A percentile compares a stretch with the other conserved stretches of the same genome.
phyloP scores from a whole-genome alignment of 2,113 vertebrate genomes.

The Falco punctatus region DNA sequence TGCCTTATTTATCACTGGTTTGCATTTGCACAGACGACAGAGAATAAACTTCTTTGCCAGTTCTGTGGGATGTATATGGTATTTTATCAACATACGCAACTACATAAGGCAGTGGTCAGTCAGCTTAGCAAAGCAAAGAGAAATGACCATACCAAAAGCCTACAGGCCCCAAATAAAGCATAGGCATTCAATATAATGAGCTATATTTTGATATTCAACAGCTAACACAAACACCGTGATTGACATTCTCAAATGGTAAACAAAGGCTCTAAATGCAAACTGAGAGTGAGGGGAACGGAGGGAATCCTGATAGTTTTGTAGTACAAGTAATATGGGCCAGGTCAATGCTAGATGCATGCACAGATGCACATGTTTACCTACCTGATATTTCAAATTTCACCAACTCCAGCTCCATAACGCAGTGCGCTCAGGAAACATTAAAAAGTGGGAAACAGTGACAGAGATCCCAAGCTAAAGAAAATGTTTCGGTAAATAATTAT shows the following conservation, averaged over 20 bases:
- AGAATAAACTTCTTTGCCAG: neutral
- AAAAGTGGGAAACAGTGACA: constrained; percentile 59
- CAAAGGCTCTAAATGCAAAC: neutral
- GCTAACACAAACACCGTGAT: neutral
- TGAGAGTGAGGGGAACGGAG: neutral
- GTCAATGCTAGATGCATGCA: constrained; percentile 67
- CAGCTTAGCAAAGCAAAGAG: neutral
- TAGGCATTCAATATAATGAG: neutral
- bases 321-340: constrained; percentile 44
- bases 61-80: neutral
- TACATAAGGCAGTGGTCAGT: neutral
- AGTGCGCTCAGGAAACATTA: constrained; percentile 34
- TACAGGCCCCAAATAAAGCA: neutral
- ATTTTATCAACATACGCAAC: neutral
- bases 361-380: constrained; percentile 67
- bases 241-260: neutral
- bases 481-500: constrained; percentile 50
- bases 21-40: neutral
- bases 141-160: neutral
- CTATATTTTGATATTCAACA: neutral
- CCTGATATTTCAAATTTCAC: constrained; percentile 69
- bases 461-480: constrained; percentile 63
- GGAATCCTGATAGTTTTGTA: neutral
- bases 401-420: constrained; percentile 47
- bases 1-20: neutral